Percentiles rank a stretch among this genome's conserved stretches.
Evolutionary conservation across 2,797 vertebrate genomes (phyloP).

Genomic region (Ptychobarbus kaznakovi): DNA sequence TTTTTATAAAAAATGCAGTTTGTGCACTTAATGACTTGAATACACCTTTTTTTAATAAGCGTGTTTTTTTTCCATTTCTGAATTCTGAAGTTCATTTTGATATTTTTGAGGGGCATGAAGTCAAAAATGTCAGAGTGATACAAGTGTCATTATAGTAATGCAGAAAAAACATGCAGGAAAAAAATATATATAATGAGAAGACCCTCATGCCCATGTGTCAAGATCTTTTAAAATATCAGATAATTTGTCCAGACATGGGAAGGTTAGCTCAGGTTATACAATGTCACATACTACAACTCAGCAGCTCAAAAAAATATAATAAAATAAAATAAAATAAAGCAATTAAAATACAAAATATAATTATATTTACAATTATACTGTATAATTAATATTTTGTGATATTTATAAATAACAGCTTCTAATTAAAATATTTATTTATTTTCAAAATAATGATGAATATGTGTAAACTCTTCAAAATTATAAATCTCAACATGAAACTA

Average conservation of each 20-base stretch:
- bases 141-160: neutral
- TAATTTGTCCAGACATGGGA: neutral
- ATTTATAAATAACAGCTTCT: neutral
- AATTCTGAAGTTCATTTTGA: neutral
- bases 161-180: neutral
- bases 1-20: neutral
- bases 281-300: neutral
- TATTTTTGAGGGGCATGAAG: neutral
- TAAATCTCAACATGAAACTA: neutral
- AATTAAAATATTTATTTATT: neutral
- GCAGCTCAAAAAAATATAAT: neutral
- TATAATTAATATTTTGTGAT: neutral
- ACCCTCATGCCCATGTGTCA: neutral
- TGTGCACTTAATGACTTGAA: neutral
- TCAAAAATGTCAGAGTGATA: neutral
- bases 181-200: neutral
- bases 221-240: constrained; percentile 2
- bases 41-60: neutral
- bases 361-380: neutral
- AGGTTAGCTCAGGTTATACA: neutral
- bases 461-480: neutral
- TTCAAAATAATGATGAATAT: neutral
- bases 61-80: neutral
- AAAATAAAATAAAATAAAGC: neutral
- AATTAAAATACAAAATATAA: too few relatives aligned